Conservation (phyloP, 2,797 vertebrate species). For the Lagocephalus sceleratus region DNA sequence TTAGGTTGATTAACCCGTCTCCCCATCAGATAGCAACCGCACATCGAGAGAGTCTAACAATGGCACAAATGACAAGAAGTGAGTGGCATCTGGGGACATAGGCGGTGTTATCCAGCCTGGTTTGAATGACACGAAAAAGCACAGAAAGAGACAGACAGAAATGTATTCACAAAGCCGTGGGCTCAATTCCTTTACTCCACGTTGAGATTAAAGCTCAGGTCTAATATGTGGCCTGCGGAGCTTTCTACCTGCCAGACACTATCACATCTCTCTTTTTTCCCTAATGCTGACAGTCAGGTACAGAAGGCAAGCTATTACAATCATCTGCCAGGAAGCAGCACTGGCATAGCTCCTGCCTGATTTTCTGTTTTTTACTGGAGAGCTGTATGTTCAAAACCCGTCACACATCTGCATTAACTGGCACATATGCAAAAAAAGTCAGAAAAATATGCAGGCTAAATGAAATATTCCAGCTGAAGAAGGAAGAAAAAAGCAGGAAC, state of each 20-base stretch:
- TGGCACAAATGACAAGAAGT: background rate
- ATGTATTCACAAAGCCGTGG: slow-evolving; percentile 29
- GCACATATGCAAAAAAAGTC: too few relatives aligned
- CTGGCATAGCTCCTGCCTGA: slow-evolving; percentile 14
- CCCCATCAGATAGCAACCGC: background rate
- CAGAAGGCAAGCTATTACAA: slow-evolving; percentile 19
- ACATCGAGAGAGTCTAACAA: background rate
- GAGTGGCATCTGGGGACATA: background rate
- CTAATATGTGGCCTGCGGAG: slow-evolving; percentile 44
- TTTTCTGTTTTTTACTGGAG: slow-evolving; percentile 23
- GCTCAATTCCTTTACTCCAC: slow-evolving; percentile 34
- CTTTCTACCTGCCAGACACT: slow-evolving; percentile 14
- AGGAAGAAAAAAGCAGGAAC: too few relatives aligned
- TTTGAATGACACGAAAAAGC: slow-evolving; percentile 25
- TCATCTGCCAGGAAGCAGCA: slow-evolving; percentile 27
- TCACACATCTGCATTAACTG: too few relatives aligned
- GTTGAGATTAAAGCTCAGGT: slow-evolving; percentile 48
- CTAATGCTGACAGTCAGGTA: slow-evolving; percentile 36
- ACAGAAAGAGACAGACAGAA: slow-evolving; percentile 3
- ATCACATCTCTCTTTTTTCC: slow-evolving; percentile 25
- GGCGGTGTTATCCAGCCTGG: background rate
- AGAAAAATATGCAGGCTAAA: too few relatives aligned
- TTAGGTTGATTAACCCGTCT: background rate
- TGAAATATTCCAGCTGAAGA: too few relatives aligned
- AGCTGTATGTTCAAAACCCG: slow-evolving; percentile 9